Conservation (phyloP, 2,113 vertebrate species). For the Pomatostomus ruficeps region DNA sequence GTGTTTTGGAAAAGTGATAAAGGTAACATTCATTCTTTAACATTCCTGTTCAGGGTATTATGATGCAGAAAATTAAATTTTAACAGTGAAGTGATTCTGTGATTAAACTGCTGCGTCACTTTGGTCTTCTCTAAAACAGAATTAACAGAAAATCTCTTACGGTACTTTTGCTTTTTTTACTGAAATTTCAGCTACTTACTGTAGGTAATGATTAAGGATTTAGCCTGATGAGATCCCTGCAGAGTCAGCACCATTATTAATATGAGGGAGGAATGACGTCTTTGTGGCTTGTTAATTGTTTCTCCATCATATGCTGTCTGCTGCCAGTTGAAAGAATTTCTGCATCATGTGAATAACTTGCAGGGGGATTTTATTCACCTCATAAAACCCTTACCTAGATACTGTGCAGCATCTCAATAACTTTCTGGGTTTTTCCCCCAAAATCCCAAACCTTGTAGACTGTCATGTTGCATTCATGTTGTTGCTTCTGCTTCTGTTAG, state of each 20-base stretch:
- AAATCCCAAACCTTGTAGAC: not conserved
- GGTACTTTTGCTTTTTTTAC: not conserved
- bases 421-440: rapidly evolving
- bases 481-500: not conserved
- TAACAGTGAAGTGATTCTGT: not conserved
- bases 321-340: not conserved
- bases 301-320: not conserved
- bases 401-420: not conserved
- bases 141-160: not conserved
- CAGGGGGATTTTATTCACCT: not conserved
- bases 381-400: not conserved
- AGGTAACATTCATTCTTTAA: constrained; percentile 69
- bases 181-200: not conserved
- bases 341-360: not conserved
- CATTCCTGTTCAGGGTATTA: not conserved
- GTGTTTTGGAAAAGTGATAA: constrained; percentile 86
- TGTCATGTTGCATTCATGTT: not conserved
- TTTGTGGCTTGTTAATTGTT: not conserved
- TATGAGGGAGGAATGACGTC: not conserved
- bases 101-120: not conserved
- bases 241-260: not conserved
- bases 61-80: not conserved
- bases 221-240: not conserved
- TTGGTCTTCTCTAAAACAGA: not conserved
- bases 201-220: not conserved